These are phyloP conservation scores for Macquaria ambigua DNA, from an alignment of 2,113 vertebrate genomes.

Conservation along the genomic window DNA sequence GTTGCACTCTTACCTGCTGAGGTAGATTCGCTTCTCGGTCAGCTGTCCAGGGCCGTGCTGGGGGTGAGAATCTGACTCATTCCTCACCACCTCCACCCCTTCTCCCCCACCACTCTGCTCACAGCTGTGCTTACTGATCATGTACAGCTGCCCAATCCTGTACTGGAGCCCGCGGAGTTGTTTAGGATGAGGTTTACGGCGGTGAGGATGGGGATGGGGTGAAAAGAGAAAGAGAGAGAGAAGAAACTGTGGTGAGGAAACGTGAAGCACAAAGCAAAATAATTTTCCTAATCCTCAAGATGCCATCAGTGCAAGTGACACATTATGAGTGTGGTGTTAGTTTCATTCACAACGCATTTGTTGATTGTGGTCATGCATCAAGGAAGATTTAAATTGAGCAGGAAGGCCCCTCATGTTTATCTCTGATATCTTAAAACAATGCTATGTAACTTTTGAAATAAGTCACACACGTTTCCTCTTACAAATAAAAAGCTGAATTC, in stretches of 20 bases:
- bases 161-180: constrained; percentile 79
- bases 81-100: constrained; percentile 92
- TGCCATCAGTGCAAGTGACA: background rate
- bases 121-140: constrained; percentile 94
- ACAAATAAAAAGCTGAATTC: background rate
- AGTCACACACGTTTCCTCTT: background rate
- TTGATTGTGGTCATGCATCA: background rate
- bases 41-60: constrained; percentile 89
- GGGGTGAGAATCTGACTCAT: constrained; percentile 88
- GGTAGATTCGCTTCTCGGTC: constrained; percentile 93
- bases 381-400: background rate
- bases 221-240: background rate
- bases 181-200: constrained; percentile 16
- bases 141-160: constrained; percentile 93
- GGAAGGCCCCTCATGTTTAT: background rate
- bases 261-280: constrained; percentile 11
- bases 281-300: background rate
- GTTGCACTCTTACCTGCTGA: constrained; percentile 86
- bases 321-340: background rate
- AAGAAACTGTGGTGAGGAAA: constrained; percentile 15
- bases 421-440: background rate
- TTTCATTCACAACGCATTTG: constrained; percentile 14
- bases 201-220: background rate
- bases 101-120: constrained; percentile 92
- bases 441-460: background rate